Percentiles rank a stretch among this genome's conserved stretches.
Conservation (phyloP, 1,140 invertebrate genomes). For the Drosophila lacertosa region DNA sequence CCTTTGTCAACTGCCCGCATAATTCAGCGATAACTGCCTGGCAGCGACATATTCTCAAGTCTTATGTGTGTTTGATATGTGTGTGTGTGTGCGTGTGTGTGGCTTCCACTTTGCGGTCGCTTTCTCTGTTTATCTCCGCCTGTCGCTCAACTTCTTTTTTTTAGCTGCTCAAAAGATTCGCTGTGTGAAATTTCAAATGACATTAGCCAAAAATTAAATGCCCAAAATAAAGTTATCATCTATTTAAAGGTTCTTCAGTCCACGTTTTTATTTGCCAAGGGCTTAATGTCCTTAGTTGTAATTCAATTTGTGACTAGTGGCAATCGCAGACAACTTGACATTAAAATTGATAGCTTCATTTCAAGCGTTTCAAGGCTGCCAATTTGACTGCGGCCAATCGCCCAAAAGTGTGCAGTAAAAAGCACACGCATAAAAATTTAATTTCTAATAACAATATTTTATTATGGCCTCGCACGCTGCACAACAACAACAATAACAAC, state of each 20-base stretch:
- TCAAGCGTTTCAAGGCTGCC: constrained; percentile 13
- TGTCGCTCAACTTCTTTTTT: constrained; percentile 3
- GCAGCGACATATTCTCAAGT: constrained; percentile 25
- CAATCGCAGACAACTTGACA: constrained; percentile 12
- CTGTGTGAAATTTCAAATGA: not conserved
- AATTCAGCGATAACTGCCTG: constrained; percentile 48
- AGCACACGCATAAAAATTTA: constrained; percentile 48
- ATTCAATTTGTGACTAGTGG: not conserved
- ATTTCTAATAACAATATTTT: constrained; percentile 66
- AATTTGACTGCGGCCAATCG: constrained; percentile 31
- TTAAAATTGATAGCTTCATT: constrained; percentile 52
- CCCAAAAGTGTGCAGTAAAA: constrained; percentile 50
- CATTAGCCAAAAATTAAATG: not conserved
- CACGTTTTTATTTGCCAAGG: too few relatives aligned
- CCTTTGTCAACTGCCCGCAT: constrained; percentile 49
- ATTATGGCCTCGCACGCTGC: constrained; percentile 32
- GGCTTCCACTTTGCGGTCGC: constrained; percentile 46
- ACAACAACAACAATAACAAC: constrained; percentile 6
- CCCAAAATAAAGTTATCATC: not conserved
- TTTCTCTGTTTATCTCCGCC: constrained; percentile 39
- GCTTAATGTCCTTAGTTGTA: not conserved
- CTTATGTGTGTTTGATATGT: not conserved
- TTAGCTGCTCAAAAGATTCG: constrained; percentile 7
- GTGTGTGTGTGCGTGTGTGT: constrained; percentile 15
- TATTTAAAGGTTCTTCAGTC: not conserved